A percentile compares a stretch with the other conserved stretches of the same genome.
Conservation (phyloP, 2,113 vertebrate species). For the Odocoileus hemionus region DNA sequence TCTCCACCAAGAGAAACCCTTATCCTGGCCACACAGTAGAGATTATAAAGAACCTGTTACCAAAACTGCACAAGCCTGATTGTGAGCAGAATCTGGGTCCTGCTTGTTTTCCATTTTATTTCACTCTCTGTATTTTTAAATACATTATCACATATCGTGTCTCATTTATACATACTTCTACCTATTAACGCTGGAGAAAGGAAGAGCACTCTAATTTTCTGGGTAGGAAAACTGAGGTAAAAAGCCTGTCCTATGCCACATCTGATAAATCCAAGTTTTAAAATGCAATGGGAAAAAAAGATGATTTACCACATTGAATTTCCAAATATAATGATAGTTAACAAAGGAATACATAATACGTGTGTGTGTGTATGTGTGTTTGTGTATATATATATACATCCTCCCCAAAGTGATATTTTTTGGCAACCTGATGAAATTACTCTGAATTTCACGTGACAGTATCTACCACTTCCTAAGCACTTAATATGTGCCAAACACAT, state of each 20-base stretch:
- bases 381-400: background rate
- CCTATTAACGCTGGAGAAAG: background rate
- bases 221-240: background rate
- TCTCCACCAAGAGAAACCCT: background rate
- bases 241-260: background rate
- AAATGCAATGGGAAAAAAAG: background rate
- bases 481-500: background rate
- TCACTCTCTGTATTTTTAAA: background rate
- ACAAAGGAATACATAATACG: background rate
- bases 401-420: background rate
- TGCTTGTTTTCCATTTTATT: background rate
- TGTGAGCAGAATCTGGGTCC: background rate
- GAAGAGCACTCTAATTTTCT: background rate
- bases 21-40: background rate
- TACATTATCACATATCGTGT: background rate
- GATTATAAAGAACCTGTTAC: background rate
- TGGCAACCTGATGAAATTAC: background rate
- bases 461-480: background rate
- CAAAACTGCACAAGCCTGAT: rapidly evolving
- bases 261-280: background rate
- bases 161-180: background rate
- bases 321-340: background rate
- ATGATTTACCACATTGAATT: background rate
- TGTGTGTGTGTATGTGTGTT: background rate
- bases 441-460: background rate